Conservation (phyloP, 2,113 vertebrate species). For the Pyxicephalus adspersus region DNA sequence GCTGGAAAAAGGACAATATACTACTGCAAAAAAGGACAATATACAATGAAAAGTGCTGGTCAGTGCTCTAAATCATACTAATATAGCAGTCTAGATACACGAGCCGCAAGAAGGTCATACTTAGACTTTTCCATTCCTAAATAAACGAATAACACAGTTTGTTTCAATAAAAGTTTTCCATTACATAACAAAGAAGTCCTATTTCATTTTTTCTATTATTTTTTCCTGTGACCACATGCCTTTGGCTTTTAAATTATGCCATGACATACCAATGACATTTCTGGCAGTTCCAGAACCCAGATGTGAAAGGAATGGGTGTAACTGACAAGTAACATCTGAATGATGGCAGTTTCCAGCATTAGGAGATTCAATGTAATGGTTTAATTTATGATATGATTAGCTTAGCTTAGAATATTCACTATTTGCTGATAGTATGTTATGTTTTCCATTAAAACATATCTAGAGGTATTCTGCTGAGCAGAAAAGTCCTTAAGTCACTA, state of each 20-base stretch:
- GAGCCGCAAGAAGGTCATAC: too few relatives aligned
- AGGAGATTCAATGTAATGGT: not conserved
- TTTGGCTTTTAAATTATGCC: constrained; percentile 12
- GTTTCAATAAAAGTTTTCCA: too few relatives aligned
- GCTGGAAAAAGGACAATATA: too few relatives aligned
- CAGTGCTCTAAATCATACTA: too few relatives aligned
- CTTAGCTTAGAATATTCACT: not conserved
- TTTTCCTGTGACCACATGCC: constrained; percentile 1
- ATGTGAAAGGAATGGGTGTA: constrained; percentile 35
- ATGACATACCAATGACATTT: constrained; percentile 32
- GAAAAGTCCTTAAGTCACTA: too few relatives aligned
- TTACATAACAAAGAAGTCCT: too few relatives aligned
- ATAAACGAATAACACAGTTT: too few relatives aligned
- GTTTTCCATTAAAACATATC: not conserved
- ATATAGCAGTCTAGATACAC: too few relatives aligned
- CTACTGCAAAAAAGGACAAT: too few relatives aligned
- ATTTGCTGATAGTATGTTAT: not conserved
- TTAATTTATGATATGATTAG: not conserved
- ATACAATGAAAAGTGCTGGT: too few relatives aligned
- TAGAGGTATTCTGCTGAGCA: too few relatives aligned
- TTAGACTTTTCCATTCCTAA: too few relatives aligned
- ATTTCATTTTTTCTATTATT: not conserved
- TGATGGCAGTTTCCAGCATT: constrained; percentile 5
- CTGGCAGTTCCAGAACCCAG: constrained; percentile 10
- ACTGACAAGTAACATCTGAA: constrained; percentile 23